Evolutionary conservation across 2,888 invertebrate genomes (phyloP), one percentile per base, ranked within the genome.

Genomic region (Linnaemya tessellans): DNA sequence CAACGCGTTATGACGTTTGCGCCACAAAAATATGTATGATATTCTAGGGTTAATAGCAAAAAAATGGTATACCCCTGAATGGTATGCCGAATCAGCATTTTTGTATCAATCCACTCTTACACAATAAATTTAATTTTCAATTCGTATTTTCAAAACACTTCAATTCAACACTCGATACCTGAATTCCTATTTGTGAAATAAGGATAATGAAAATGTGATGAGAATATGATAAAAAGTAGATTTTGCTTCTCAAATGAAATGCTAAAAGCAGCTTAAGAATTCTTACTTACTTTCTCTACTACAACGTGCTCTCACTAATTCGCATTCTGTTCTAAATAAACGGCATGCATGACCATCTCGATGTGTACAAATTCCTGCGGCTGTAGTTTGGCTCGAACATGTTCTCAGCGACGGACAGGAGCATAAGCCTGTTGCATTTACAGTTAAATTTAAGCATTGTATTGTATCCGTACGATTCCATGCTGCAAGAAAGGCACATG

Each of bases 321-420:
- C 84, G 77, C 84, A 84, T 80, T 84, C 75, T 22, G 65, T 75
- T 65, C 62, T 10, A 73, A 77, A 80, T 68, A 71, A 73, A 56
- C 68, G 80, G 20, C 78, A 81, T 49, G 46, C 30, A 74, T 62
- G 62, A 8, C 84, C 84, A 71, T 58, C 77, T 43, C 49, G 64
- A 74, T 84, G 80, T 49, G 25, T 78, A 68, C 78, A 84, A 74
- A 84, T 74, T 70, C 84, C 80, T 20, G 51, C n/a, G 7, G 62
- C 51, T 41, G 67, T 64, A n/a, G 80, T 56, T 84, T 54, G 80
- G 74, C 74, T 81, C 20, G 78, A 73, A 56, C 80, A 78, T 18
- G 54, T 67, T 25, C 62, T 62, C 49, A 81, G 64, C n/a, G 56
- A 49, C 25, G 74, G 73, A 56, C 73, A 84, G 22, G 68, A 54